Base-by-base conservation (phyloP, 1,140 invertebrate species). In the Pseudomyrmex pallidus region DNA sequence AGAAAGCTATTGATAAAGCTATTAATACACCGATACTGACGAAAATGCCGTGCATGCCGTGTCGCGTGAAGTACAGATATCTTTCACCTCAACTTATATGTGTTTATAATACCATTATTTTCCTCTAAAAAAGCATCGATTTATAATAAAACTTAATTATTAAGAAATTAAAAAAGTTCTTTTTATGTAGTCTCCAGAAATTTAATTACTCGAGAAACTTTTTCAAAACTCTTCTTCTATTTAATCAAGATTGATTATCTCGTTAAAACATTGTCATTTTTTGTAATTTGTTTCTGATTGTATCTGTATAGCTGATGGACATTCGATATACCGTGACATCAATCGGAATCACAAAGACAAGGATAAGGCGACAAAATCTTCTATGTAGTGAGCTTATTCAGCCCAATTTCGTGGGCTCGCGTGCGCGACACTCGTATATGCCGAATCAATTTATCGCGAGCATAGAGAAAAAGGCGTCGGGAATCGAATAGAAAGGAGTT, bases 371-470 rank as follows among this genome's bases (percentile, higher is more conserved):
- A 68, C 48, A 15, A 25, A 25, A 78, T 78, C 52, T 63, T 44
- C 17, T 15, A n/a, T 70, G 15, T 52, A 15, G 17, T 54, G n/a
- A 9, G 22, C 10, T 10, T 13, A 50, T 59, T 78, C 35, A 48
- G 52, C 2, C 12, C 44, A 78, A 78, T 78, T 70, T 78, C 20
- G 35, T 35, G 35, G 5, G 5, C 54, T 59, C 20, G 20, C 9
- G 35, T 48, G 15, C 44, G 46, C 66, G n/a, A 80, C 54, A 25
- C 15, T 80, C 44, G 20, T 72, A 70, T 44, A 2, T 12, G n/a
- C 17, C 22, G 54, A 80, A 80, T 80, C 66, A 80, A 80, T 80
- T 80, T 56, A 70, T 59, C 66, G 76, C 50, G 48, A 62, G 52
- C 50, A 52, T 35, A 35, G 5, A 35, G 52, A 57, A 61, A 46